Conservation (phyloP, 2,797 vertebrate species). For the Sebastes glaucus region DNA sequence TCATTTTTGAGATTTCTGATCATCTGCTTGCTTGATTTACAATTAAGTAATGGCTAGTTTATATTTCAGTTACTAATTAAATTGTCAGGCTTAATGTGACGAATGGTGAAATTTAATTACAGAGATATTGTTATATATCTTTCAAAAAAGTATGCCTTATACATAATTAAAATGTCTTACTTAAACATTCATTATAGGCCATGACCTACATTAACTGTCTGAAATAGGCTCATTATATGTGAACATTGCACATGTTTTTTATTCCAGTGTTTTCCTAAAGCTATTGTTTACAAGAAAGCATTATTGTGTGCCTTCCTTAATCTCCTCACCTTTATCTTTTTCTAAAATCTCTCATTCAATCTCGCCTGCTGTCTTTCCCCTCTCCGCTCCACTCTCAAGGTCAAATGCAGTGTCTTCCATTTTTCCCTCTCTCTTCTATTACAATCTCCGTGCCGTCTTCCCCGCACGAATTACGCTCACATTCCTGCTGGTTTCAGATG, state of each 20-base stretch:
- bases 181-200: neutral
- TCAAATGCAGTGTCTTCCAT: constrained; percentile 50
- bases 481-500: constrained; percentile 61
- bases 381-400: constrained; percentile 57
- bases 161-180: neutral
- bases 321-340: constrained; percentile 60
- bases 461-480: constrained; percentile 14
- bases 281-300: constrained; percentile 36
- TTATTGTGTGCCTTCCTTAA: constrained; percentile 31
- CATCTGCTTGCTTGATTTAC: constrained; percentile 1
- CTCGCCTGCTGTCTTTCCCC: constrained; percentile 37
- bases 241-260: neutral
- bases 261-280: neutral
- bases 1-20: neutral
- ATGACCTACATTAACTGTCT: neutral
- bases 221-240: neutral
- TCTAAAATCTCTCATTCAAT: constrained; percentile 47
- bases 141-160: neutral
- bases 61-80: neutral
- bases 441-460: constrained; percentile 55
- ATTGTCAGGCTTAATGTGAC: neutral
- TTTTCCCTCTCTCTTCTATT: constrained; percentile 24
- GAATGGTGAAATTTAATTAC: neutral
- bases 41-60: neutral
- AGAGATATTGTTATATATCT: neutral